Evolutionary conservation across 2,888 invertebrate genomes (phyloP).

Genomic region (Pseudoips prasinana): DNA sequence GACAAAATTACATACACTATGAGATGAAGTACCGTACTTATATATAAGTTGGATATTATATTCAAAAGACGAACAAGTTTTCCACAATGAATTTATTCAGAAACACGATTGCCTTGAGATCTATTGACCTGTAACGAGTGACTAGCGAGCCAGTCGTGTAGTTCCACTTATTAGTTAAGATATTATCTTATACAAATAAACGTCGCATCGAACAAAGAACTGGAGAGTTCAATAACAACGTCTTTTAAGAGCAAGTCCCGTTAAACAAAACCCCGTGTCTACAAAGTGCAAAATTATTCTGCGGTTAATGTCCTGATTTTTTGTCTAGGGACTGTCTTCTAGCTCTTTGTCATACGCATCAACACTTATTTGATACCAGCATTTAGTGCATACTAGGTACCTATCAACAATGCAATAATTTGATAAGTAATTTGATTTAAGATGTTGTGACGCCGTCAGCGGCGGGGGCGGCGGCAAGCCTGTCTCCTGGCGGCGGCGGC

Average conservation of each 20-base stretch:
- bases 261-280: slow-evolving; percentile 20
- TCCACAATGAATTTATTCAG: slow-evolving; percentile 41
- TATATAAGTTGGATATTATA: slow-evolving; percentile 1
- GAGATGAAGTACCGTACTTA: too few relatives aligned
- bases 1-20: too few relatives aligned
- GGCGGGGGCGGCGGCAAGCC: slow-evolving; percentile 48
- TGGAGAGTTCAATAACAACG: slow-evolving; percentile 17
- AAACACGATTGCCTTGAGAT: slow-evolving; percentile 68
- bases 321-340: slow-evolving; percentile 57
- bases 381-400: slow-evolving; percentile 28
- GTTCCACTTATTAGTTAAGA: slow-evolving; percentile 30
- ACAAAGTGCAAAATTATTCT: slow-evolving; percentile 19
- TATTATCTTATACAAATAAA: slow-evolving; percentile 32
- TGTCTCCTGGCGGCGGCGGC: slow-evolving; percentile 23
- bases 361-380: slow-evolving; percentile 56
- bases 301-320: slow-evolving; percentile 41
- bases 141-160: slow-evolving; percentile 25
- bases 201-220: slow-evolving; percentile 23
- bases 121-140: slow-evolving; percentile 57
- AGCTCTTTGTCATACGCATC: slow-evolving; percentile 43
- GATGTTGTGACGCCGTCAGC: slow-evolving; percentile 45
- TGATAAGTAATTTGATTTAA: slow-evolving; percentile 70
- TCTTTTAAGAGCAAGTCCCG: slow-evolving; percentile 30
- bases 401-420: slow-evolving; percentile 51
- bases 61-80: slow-evolving; percentile 16